Percentiles rank a stretch among this genome's conserved stretches.
phyloP scores from a whole-genome alignment of 2,113 vertebrate species.

The Podiceps cristatus region DNA sequence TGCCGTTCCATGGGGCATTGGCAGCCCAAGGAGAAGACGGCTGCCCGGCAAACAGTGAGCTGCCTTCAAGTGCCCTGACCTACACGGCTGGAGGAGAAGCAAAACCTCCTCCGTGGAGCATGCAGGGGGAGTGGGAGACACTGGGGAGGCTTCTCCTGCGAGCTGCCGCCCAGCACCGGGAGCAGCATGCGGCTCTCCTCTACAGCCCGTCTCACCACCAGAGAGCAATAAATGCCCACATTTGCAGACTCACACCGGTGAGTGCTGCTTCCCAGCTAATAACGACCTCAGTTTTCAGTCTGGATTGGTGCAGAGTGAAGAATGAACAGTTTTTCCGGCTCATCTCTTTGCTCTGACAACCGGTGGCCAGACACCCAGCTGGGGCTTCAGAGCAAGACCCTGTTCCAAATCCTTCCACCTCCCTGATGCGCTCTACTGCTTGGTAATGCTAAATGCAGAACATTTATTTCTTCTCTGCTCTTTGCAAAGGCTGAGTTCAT shows the following conservation, averaged over 20 bases:
- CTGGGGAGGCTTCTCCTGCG: rapidly evolving
- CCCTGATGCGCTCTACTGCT: background rate
- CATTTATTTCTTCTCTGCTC: background rate
- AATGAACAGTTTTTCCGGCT: background rate
- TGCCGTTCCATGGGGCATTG: background rate
- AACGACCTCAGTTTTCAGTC: background rate
- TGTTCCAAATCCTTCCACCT: background rate
- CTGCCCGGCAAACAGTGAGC: rapidly evolving
- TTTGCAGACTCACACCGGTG: background rate
- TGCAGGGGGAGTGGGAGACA: background rate
- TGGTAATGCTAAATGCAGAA: background rate
- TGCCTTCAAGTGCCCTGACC: background rate
- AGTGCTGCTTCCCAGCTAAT: background rate
- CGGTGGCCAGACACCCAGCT: background rate
- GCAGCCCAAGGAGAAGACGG: background rate
- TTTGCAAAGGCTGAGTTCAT: background rate
- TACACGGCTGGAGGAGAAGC: background rate
- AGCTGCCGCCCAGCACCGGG: background rate
- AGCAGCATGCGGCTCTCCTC: background rate
- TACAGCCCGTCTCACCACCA: background rate
- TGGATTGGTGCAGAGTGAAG: background rate
- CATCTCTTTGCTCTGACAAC: background rate
- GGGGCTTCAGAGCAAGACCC: background rate
- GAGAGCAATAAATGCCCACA: slow-evolving; percentile 53
- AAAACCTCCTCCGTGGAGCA: background rate